Percentiles rank a stretch among this genome's conserved stretches.
These are phyloP conservation scores for Aphidius ervi DNA, from an alignment of 1,140 invertebrate genomes.

Conservation along the genomic window DNA sequence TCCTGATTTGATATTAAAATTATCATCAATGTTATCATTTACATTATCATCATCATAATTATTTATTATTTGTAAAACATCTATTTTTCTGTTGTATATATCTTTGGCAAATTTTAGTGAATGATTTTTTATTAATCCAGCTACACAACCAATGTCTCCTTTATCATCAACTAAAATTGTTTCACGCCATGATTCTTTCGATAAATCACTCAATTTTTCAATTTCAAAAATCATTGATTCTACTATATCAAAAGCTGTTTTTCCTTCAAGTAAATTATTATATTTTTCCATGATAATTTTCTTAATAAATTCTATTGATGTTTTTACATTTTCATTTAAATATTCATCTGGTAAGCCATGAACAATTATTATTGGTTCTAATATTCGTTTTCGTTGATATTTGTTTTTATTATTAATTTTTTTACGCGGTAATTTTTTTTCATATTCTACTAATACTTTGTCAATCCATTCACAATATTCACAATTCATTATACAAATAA, in stretches of 20 bases:
- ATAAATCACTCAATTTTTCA: slow-evolving; percentile 2
- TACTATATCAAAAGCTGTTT: slow-evolving; percentile 8
- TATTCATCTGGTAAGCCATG: slow-evolving; percentile 15
- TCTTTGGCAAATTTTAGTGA: slow-evolving; percentile 31
- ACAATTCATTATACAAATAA: slow-evolving; percentile 16
- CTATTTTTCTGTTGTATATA: slow-evolving; percentile 28
- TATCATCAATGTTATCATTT: background rate
- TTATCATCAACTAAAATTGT: slow-evolving; percentile 20
- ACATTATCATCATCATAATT: slow-evolving; percentile 15
- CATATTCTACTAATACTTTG: background rate
- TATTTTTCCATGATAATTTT: slow-evolving; percentile 18
- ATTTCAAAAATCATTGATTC: slow-evolving; percentile 21
- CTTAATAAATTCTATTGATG: background rate
- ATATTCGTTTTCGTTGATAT: slow-evolving; percentile 3
- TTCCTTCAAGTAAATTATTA: slow-evolving; percentile 12
- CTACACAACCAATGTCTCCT: slow-evolving; percentile 25
- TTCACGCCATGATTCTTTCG: slow-evolving; percentile 13
- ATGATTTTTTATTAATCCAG: slow-evolving; percentile 27
- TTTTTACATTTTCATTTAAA: background rate
- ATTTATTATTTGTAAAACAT: slow-evolving; percentile 28
- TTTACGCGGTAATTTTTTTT: background rate
- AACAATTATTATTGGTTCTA: slow-evolving; percentile 20
- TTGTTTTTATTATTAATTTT: background rate
- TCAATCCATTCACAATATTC: slow-evolving; percentile 24
- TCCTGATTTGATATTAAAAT: background rate